Evolutionary conservation across 2,888 invertebrate species (phyloP).

Genomic region (Petrolisthes cinctipes): DNA sequence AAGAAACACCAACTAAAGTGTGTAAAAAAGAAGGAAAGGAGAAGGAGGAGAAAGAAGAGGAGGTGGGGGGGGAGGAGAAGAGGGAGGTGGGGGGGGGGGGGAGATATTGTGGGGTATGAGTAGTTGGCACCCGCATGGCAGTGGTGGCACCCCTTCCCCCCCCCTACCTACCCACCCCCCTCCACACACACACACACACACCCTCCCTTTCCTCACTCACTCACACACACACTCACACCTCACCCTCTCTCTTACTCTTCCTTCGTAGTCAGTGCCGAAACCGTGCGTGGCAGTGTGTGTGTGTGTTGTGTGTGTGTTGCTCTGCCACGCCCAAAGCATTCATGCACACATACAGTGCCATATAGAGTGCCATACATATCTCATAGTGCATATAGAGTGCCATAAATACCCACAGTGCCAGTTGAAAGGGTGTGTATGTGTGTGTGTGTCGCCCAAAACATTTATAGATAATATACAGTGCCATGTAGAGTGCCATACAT

Average conservation of each 20-base stretch:
- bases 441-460: too few relatives aligned
- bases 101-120: not conserved
- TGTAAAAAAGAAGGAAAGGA: not conserved
- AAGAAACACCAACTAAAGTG: not conserved
- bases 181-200: not conserved
- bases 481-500: too few relatives aligned
- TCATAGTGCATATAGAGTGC: too few relatives aligned
- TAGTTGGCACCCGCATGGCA: slow-evolving; percentile 2
- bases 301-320: not conserved
- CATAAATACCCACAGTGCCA: too few relatives aligned
- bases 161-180: not conserved
- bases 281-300: not conserved
- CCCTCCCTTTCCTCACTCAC: not conserved
- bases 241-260: not conserved
- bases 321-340: too few relatives aligned
- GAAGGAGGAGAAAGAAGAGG: not conserved
- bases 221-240: not conserved
- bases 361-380: too few relatives aligned
- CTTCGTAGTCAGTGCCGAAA: not conserved
- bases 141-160: not conserved
- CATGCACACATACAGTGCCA: too few relatives aligned
- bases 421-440: too few relatives aligned
- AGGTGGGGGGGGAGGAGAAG: not conserved
- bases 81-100: not conserved
- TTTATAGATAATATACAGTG: too few relatives aligned